A percentile compares a stretch with the other conserved stretches of the same genome.
phyloP scores from a whole-genome alignment of 1,140 invertebrate genomes.

The Zaprionus davidi region DNA sequence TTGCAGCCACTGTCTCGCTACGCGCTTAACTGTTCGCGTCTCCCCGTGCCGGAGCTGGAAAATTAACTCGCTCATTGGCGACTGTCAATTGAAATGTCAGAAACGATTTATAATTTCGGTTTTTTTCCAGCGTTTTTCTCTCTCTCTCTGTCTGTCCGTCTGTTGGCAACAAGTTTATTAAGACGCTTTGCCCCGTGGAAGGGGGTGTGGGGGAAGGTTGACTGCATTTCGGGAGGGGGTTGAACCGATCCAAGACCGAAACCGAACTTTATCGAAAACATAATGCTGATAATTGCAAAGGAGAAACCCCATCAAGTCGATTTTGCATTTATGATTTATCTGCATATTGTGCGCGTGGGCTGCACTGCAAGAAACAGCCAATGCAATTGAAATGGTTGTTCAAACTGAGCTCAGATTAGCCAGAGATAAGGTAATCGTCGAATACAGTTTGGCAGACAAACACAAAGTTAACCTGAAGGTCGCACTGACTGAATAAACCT shows the following conservation, averaged over 20 bases:
- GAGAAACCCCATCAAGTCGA: conserved; percentile 71
- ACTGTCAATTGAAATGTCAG: conserved; percentile 83
- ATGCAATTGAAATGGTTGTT: not conserved
- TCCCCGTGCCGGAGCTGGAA: conserved; percentile 57
- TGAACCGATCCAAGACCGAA: conserved; percentile 48
- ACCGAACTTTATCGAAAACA: conserved; percentile 76
- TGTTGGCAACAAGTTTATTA: conserved; percentile 77
- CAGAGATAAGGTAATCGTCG: too few relatives aligned
- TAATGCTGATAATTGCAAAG: conserved; percentile 82
- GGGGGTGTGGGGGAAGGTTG: not conserved
- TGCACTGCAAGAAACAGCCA: conserved; percentile 30
- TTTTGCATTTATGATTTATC: conserved; percentile 75
- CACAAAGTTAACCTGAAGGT: too few relatives aligned
- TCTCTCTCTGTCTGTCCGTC: conserved; percentile 1
- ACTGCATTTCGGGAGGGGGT: not conserved
- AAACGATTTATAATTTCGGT: conserved; percentile 82
- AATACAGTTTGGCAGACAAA: too few relatives aligned
- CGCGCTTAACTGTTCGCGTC: conserved; percentile 43
- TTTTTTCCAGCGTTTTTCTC: conserved; percentile 26
- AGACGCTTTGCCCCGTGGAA: conserved; percentile 45
- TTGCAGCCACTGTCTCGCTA: conserved; percentile 51
- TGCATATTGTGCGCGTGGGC: conserved; percentile 13
- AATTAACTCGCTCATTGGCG: conserved; percentile 83
- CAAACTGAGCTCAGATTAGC: too few relatives aligned
- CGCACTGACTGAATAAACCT: too few relatives aligned